Base-by-base conservation (phyloP, 2,113 vertebrate genomes). In the Syrrhaptes paradoxus region DNA sequence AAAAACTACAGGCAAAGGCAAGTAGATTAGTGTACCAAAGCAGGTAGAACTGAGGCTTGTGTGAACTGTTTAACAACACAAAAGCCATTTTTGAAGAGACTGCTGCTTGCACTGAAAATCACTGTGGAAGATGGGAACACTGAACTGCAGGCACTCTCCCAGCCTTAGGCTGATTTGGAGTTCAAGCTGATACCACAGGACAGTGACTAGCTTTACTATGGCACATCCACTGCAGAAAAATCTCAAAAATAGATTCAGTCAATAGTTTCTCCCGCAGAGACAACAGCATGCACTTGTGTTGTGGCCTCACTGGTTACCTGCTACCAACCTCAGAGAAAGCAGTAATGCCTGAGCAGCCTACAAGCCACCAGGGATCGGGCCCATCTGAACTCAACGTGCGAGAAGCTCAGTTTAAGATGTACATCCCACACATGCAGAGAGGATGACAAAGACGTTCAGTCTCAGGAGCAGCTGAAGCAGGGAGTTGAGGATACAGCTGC, bases 401-500 rank as follows among this genome's bases (percentile, higher is more conserved):
- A 84, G 63, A 4, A 32, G 55, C 84, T 91, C 38, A 17, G 93
- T 81, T 96, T 73, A 68, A 92, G 80, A n/a, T 11, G 38, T 6
- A 1, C 3, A 11, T 31, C 57, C 82, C 76, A 80, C 55, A 54
- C 14, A 13, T 36, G 15, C 26, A 7, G 21, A 48, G 26, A 83
- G 62, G 45, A 66, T 52, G 95, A 87, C 46, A 63, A 38, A 57
- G 85, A 43, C 68, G 25, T 16, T 91, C 4, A 0, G 54, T n/a
- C 77, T 21, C 1, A 0, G 26, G 24, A 97, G 96, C 97, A 98
- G 97, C 98, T 98, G 97, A 91, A 89, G 54, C 3, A 20, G 32
- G 58, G 89, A 74, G 90, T 2, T 72, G 74, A 90, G 63, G 74
- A 70, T 38, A 34, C 97, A 98, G 97, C 97, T 98, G 97, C 81